These are phyloP conservation scores for Atta texana DNA, from an alignment of 1,140 invertebrate species.

Conservation along the genomic window DNA sequence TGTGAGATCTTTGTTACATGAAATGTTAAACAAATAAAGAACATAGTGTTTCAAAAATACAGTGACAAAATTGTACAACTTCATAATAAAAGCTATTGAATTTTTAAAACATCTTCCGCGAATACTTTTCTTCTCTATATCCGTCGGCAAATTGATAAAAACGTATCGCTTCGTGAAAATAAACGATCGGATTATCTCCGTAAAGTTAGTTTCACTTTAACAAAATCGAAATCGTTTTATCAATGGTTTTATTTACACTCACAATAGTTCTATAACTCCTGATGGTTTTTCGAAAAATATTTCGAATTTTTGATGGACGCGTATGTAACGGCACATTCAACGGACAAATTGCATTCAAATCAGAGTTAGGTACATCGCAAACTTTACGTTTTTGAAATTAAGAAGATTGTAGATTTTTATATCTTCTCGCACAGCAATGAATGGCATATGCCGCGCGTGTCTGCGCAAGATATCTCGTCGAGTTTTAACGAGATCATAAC, in stretches of 20 bases:
- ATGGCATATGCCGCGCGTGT: not conserved
- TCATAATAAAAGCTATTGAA: constrained; percentile 10
- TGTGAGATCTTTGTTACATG: not conserved
- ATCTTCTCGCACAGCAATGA: not conserved
- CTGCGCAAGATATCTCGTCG: constrained; percentile 23
- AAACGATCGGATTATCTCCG: not conserved
- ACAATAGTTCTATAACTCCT: not conserved
- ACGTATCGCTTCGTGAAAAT: not conserved
- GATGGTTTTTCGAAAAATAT: not conserved
- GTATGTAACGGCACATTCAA: not conserved
- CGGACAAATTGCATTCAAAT: not conserved
- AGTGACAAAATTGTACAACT: not conserved
- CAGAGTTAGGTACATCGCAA: not conserved
- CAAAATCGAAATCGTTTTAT: not conserved
- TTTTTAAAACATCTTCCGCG: constrained; percentile 4
- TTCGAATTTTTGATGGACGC: not conserved
- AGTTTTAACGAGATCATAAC: constrained; percentile 53
- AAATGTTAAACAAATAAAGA: constrained; percentile 16
- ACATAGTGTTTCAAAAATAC: not conserved
- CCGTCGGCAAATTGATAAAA: not conserved
- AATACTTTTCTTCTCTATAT: constrained; percentile 9
- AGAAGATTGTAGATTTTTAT: constrained; percentile 49
- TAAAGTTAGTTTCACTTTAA: not conserved
- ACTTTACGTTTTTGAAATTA: constrained; percentile 27
- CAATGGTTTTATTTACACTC: not conserved